Evolutionary conservation across 2,888 invertebrate species (phyloP).

Genomic region (Apotomis capreana): DNA sequence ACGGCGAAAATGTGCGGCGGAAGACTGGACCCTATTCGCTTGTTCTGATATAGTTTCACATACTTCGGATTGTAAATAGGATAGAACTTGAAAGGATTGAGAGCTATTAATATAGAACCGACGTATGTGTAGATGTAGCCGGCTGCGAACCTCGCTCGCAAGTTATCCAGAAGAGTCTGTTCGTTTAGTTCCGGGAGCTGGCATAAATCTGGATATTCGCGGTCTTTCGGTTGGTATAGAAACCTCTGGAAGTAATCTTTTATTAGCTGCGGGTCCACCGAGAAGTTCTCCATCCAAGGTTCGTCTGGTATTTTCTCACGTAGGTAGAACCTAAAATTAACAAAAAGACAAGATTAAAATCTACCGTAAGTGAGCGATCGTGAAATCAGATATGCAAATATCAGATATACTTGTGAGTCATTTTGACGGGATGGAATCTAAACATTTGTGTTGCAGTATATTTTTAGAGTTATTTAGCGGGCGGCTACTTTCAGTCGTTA

Average conservation of each 20-base stretch:
- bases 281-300: slow-evolving; percentile 94
- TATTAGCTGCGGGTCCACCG: slow-evolving; percentile 95
- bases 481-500: slow-evolving; percentile 66
- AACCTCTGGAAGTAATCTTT: slow-evolving; percentile 96
- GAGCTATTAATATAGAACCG: slow-evolving; percentile 96
- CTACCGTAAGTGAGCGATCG: slow-evolving; percentile 4
- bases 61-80: slow-evolving; percentile 99
- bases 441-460: slow-evolving; percentile 60
- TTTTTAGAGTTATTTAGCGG: slow-evolving; percentile 62
- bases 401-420: slow-evolving; percentile 72
- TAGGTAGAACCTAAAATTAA: slow-evolving; percentile 89
- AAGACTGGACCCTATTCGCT: slow-evolving; percentile 93
- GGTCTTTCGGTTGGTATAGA: slow-evolving; percentile 94
- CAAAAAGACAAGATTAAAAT: slow-evolving; percentile 41
- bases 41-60: slow-evolving; percentile 97
- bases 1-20: slow-evolving; percentile 99
- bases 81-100: slow-evolving; percentile 97
- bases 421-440: slow-evolving; percentile 55
- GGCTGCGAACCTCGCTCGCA: slow-evolving; percentile 93
- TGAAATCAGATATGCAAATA: slow-evolving; percentile 41
- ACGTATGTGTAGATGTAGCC: slow-evolving; percentile 98
- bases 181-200: slow-evolving; percentile 98
- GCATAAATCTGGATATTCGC: slow-evolving; percentile 97
- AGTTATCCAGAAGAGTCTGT: slow-evolving; percentile 94
- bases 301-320: slow-evolving; percentile 93